Conservation (phyloP, 2,888 invertebrate species). For the Ormia ochracea region DNA sequence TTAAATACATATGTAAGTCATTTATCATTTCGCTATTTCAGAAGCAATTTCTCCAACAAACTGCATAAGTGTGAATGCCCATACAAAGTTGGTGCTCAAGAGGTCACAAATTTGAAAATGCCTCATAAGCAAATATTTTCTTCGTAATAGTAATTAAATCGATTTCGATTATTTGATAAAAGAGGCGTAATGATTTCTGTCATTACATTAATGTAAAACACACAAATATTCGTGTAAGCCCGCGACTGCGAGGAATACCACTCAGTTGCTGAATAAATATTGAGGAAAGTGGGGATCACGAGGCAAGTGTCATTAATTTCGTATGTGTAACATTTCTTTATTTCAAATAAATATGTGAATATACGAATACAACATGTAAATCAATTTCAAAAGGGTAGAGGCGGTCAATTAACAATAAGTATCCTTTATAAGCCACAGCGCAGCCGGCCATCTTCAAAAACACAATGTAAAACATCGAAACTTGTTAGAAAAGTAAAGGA, state of each 20-base stretch:
- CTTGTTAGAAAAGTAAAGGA: slow-evolving; percentile 31
- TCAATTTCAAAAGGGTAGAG: not conserved
- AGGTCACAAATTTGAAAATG: no score
- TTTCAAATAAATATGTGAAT: not conserved
- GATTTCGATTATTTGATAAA: no score
- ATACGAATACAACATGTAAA: not conserved
- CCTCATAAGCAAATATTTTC: no score
- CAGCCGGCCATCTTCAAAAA: slow-evolving; percentile 42
- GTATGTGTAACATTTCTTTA: slow-evolving; percentile 45
- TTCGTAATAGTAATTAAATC: no score
- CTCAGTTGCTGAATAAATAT: not conserved
- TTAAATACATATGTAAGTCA: no score
- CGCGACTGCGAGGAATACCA: not conserved
- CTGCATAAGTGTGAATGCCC: no score
- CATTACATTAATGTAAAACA: no score
- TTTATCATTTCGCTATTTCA: no score
- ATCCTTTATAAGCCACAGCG: slow-evolving; percentile 24
- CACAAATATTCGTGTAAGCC: slow-evolving; percentile 18
- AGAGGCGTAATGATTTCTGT: no score
- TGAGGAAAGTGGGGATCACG: not conserved
- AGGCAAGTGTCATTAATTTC: slow-evolving; percentile 41
- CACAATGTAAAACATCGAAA: not conserved
- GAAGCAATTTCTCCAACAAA: no score
- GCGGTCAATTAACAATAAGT: slow-evolving; percentile 30
- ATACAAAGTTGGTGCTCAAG: no score